Conservation (phyloP, 2,797 vertebrate species). For the Myripristis jacobus region DNA sequence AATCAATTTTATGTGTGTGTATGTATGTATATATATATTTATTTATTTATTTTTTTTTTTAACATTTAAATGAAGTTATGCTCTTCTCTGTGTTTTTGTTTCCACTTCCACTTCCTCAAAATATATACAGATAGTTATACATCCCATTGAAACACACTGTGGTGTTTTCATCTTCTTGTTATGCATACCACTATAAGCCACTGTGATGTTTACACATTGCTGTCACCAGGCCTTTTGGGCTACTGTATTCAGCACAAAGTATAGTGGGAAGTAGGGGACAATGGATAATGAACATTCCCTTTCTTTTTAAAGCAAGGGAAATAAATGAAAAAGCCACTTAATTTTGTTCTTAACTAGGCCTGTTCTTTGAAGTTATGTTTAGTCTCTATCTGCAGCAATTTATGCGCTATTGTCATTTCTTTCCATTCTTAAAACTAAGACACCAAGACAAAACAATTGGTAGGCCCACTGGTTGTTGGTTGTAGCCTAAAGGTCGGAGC, state of each 20-base stretch:
- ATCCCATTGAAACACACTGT: slow-evolving; percentile 10
- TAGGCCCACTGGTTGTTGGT: not conserved
- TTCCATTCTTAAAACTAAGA: slow-evolving; percentile 32
- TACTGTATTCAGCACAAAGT: slow-evolving; percentile 57
- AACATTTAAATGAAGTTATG: no score
- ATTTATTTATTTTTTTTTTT: no score
- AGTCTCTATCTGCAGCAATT: slow-evolving; percentile 25
- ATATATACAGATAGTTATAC: no score
- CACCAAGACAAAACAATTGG: slow-evolving; percentile 21
- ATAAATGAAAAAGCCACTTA: slow-evolving; percentile 54
- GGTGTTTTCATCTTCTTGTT: slow-evolving; percentile 69
- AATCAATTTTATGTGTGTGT: not conserved
- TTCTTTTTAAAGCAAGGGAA: slow-evolving; percentile 47
- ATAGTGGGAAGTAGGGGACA: slow-evolving; percentile 56
- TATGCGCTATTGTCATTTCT: slow-evolving; percentile 24
- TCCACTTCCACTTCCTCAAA: no score
- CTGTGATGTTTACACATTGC: slow-evolving; percentile 42
- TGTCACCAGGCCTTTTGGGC: slow-evolving; percentile 11
- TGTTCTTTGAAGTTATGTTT: slow-evolving; percentile 49
- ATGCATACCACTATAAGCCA: slow-evolving; percentile 30
- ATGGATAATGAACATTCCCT: slow-evolving; percentile 63
- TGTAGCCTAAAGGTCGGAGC: not conserved
- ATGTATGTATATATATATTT: slow-evolving; percentile 3
- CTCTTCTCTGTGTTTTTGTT: no score
- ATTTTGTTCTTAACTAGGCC: slow-evolving; percentile 30